A percentile compares a stretch with the other conserved stretches of the same genome.
phyloP scores from a whole-genome alignment of 1,140 invertebrate genomes.

The Bathynomus jamesi region DNA sequence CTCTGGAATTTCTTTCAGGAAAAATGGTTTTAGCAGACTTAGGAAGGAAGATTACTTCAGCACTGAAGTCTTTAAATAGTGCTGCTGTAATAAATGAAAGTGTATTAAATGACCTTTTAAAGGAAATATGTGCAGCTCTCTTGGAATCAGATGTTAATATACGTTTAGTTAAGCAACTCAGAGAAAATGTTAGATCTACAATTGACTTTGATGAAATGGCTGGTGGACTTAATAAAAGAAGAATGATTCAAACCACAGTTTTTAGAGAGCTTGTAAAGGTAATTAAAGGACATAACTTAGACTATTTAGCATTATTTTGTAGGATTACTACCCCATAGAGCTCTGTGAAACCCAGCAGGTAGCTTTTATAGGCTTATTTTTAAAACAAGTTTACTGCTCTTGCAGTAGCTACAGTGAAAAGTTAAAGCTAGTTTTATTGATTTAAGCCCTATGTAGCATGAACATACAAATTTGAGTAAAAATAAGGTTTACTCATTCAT shows the following conservation, averaged over 20 bases:
- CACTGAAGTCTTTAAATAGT: conserved; percentile 92
- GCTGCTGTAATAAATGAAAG: conserved; percentile 57
- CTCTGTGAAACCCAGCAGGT: too few relatives aligned
- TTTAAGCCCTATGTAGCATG: too few relatives aligned
- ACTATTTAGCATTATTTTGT: too few relatives aligned
- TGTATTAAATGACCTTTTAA: conserved; percentile 98
- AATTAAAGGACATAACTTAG: too few relatives aligned
- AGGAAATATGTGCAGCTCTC: conserved; percentile 94
- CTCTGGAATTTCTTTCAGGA: too few relatives aligned
- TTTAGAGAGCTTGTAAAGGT: conserved; percentile 98
- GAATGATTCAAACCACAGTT: conserved; percentile 98
- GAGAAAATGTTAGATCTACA: conserved; percentile 56
- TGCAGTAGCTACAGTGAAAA: neutral
- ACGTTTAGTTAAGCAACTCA: conserved; percentile 84
- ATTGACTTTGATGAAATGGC: conserved; percentile 96
- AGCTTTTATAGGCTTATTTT: too few relatives aligned
- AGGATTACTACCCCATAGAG: too few relatives aligned
- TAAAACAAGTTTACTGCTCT: too few relatives aligned
- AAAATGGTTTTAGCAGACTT: conserved; percentile 99
- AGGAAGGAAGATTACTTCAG: conserved; percentile 97
- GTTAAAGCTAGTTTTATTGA: too few relatives aligned
- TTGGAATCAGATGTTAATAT: conserved; percentile 99
- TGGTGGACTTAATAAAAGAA: conserved; percentile 85
- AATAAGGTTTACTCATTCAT: too few relatives aligned
- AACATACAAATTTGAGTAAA: too few relatives aligned